phyloP scores from a whole-genome alignment of 2,113 vertebrate species.

The Oncorhynchus tshawytscha region DNA sequence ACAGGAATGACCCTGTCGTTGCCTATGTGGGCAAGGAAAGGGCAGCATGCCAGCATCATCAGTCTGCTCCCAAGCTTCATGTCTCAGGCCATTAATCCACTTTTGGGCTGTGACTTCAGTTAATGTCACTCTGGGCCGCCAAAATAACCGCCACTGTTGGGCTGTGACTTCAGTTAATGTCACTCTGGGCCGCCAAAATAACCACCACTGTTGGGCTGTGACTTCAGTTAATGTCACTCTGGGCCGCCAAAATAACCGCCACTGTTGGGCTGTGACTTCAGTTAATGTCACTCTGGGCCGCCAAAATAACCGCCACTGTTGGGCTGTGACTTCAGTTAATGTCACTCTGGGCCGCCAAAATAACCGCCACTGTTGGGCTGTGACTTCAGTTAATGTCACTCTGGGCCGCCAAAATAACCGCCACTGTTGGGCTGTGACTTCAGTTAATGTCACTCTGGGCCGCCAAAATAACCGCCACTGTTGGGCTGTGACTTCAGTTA shows the following conservation, averaged over 20 bases:
- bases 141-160: constrained; percentile 64
- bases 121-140: constrained; percentile 71
- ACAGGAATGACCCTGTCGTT: constrained; percentile 79
- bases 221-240: constrained; percentile 74
- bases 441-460: constrained; percentile 71
- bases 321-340: constrained; percentile 73
- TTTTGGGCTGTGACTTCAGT: constrained; percentile 72
- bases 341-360: constrained; percentile 72
- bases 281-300: constrained; percentile 72
- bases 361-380: constrained; percentile 69
- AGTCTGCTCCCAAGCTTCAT: constrained; percentile 67
- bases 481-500: constrained; percentile 72
- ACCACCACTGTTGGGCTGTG: constrained; percentile 65
- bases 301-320: constrained; percentile 73
- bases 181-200: constrained; percentile 73
- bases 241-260: constrained; percentile 74
- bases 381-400: constrained; percentile 74
- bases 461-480: constrained; percentile 73
- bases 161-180: constrained; percentile 74
- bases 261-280: constrained; percentile 69
- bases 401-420: constrained; percentile 73
- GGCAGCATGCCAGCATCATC: constrained; percentile 69
- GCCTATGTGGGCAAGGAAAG: constrained; percentile 69
- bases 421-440: constrained; percentile 69
- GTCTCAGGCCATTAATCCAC: constrained; percentile 61